These are phyloP conservation scores for Creontiades dilutus DNA, from an alignment of 2,888 invertebrate genomes.

Conservation along the genomic window DNA sequence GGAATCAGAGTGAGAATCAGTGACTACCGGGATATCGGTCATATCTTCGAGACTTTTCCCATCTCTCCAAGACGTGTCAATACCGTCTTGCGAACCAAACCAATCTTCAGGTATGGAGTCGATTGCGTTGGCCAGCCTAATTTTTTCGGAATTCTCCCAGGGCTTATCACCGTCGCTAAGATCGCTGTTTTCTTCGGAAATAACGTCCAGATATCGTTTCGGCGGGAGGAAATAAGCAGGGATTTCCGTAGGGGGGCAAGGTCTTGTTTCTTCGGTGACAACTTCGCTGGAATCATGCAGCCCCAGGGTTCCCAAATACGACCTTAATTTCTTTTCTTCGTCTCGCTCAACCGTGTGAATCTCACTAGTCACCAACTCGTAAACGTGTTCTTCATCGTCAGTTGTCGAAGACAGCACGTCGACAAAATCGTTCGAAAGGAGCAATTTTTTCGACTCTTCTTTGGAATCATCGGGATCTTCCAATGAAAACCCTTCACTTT, in stretches of 20 bases:
- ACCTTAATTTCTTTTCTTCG: constrained; percentile 3
- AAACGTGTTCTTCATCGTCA: constrained; percentile 62
- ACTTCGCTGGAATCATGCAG: background rate
- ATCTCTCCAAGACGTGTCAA: constrained; percentile 75
- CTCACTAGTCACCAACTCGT: constrained; percentile 42
- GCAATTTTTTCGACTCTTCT: background rate
- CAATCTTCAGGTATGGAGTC: constrained; percentile 74
- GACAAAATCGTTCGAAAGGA: constrained; percentile 36
- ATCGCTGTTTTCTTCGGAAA: constrained; percentile 76
- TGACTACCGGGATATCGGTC: constrained; percentile 82
- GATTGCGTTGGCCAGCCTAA: constrained; percentile 73
- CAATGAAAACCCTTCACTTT: background rate
- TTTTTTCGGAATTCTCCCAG: constrained; percentile 74
- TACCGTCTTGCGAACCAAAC: constrained; percentile 75
- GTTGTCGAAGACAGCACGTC: constrained; percentile 53
- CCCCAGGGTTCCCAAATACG: constrained; percentile 44
- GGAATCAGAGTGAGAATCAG: constrained; percentile 74
- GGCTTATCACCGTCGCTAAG: constrained; percentile 75
- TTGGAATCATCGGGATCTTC: background rate
- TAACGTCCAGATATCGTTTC: constrained; percentile 76
- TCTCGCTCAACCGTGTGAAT: background rate
- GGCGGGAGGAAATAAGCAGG: constrained; percentile 73
- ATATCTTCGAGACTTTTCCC: constrained; percentile 75
- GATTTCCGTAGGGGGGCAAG: constrained; percentile 57
- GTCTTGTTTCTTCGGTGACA: background rate